phyloP scores from a whole-genome alignment of 2,797 vertebrate species.

The Acanthopagrus latus region DNA sequence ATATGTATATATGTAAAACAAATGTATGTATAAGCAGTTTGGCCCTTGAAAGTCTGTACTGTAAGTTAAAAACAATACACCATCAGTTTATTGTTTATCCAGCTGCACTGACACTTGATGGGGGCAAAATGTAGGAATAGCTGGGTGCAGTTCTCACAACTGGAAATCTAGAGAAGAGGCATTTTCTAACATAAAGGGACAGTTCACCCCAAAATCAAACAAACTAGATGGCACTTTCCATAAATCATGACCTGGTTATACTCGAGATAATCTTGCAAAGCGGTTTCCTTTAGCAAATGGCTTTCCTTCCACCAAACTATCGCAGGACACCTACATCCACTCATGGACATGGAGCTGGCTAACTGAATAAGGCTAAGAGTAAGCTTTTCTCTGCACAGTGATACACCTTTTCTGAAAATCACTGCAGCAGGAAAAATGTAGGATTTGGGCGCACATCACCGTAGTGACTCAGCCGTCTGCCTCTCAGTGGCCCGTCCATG shows the following conservation, averaged over 20 bases:
- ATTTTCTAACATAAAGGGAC: background rate
- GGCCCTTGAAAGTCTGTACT: background rate
- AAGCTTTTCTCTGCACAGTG: no score
- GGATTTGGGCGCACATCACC: background rate
- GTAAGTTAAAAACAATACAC: background rate
- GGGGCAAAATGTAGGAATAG: background rate
- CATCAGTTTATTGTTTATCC: background rate
- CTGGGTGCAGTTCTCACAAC: background rate
- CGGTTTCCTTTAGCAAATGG: no score
- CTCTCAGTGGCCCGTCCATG: background rate
- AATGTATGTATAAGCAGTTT: background rate
- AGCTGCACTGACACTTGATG: background rate
- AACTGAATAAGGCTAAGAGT: no score
- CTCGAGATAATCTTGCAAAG: no score
- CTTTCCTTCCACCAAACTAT: no score
- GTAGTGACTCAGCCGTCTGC: background rate
- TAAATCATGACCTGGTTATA: no score
- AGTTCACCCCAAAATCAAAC: no score
- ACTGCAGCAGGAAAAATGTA: background rate
- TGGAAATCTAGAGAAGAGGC: background rate
- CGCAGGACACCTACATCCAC: no score
- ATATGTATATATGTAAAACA: no score
- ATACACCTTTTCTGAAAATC: background rate
- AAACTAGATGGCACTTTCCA: no score
- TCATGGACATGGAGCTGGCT: no score